Evolutionary conservation across 2,113 vertebrate genomes (phyloP).

Genomic region (Pachycephala philippinensis): DNA sequence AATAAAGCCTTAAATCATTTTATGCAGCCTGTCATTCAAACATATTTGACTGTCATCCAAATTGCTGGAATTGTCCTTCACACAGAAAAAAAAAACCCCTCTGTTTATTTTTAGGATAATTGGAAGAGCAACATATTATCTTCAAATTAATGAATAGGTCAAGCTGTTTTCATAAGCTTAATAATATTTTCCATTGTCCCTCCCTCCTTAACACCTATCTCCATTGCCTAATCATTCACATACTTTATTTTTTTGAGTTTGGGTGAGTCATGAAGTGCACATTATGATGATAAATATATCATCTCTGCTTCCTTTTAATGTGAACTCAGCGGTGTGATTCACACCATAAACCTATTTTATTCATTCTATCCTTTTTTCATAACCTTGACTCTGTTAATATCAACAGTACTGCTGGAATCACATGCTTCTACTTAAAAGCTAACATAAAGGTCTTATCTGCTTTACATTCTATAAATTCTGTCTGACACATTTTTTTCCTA

Average conservation of each 20-base stretch:
- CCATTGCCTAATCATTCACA: slow-evolving; percentile 17
- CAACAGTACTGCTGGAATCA: neutral
- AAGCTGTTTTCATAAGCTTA: slow-evolving; percentile 3
- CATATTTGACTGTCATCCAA: slow-evolving; percentile 33
- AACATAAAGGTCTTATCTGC: neutral
- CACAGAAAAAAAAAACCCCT: neutral
- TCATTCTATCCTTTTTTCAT: neutral
- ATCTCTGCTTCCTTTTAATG: slow-evolving; percentile 32
- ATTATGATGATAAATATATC: slow-evolving; percentile 24
- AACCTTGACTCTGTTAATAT: neutral
- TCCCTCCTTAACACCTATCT: slow-evolving; percentile 27
- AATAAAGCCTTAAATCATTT: slow-evolving; percentile 50
- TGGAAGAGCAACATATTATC: slow-evolving; percentile 11
- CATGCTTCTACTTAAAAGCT: neutral
- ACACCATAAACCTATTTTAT: neutral
- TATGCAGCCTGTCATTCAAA: slow-evolving; percentile 14
- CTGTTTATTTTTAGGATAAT: slow-evolving; percentile 46
- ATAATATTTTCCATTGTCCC: slow-evolving; percentile 25
- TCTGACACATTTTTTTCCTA: neutral
- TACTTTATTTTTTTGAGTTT: neutral
- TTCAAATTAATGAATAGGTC: slow-evolving; percentile 35
- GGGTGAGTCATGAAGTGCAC: slow-evolving; percentile 30
- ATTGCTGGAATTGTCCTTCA: slow-evolving; percentile 18
- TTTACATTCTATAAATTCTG: neutral
- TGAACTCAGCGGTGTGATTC: slow-evolving; percentile 31